Evolutionary conservation across 2,888 invertebrate genomes (phyloP), one percentile per base, ranked within the genome.

Genomic region (Nomada goodeniana): DNA sequence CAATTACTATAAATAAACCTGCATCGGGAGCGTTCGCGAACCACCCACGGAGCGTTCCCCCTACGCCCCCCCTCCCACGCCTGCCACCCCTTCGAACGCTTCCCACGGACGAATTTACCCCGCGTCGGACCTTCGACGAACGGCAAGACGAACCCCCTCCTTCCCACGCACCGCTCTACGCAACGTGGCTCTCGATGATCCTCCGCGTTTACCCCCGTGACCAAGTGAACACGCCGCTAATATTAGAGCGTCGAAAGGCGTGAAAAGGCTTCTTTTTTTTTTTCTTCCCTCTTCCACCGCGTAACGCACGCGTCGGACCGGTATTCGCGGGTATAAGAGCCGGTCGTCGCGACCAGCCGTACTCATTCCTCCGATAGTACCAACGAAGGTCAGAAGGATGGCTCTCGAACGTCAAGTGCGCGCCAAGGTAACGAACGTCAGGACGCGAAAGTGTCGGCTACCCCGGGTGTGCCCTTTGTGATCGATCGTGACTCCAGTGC

Each of bases 331-430:
- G 88, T 92, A 93, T 93, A 93, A 93, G 91, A 92, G 88, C 79
- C 79, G 83, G 80, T 81, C 76, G 78, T 76, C 75, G 87, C 68
- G 80, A 83, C 86, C 87, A 88, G 88, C 84, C 91, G 92, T n/a
- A 91, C 91, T 93, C 92, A 92, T 92, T 93, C 86, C 81, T 82
- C 83, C 85, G 59, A 65, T 81, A 83, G 84, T 83, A 73, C 76
- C 86, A 85, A 74, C 69, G 80, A 84, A 68, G 15, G 42, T 20
- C 55, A 86, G 76, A 89, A 95, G 95, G 94, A 98, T 98, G 98
- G 97, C 98, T 96, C 96, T 98, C 94, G 97, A 98, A 96, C 97
- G 98, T 95, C 97, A 97, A 96, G 97, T 98, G 95, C 97, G 97
- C 94, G 96, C 96, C 94, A 98, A 98, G 97, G 98, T 98, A 93